Evolutionary conservation across 2,888 invertebrate species (phyloP).

Genomic region (Campopleginae sp.): DNA sequence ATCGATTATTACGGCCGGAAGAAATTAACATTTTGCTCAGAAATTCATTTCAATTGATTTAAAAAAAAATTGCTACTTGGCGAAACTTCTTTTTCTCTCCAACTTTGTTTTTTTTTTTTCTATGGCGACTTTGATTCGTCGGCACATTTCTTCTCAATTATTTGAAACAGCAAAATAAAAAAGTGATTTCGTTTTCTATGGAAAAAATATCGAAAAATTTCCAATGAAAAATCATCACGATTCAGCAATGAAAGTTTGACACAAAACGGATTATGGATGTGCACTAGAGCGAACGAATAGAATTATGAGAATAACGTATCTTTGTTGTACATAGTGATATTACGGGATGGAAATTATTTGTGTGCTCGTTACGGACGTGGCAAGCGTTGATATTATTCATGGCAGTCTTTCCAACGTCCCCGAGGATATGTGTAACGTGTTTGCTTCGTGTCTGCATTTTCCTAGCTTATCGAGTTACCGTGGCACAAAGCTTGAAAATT

Average conservation of each 20-base stretch:
- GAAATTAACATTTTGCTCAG: no score
- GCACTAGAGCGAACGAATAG: slow-evolving; percentile 37
- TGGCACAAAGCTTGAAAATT: background rate
- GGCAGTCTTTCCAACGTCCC: slow-evolving; percentile 25
- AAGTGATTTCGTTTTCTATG: background rate
- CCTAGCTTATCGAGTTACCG: slow-evolving; percentile 35
- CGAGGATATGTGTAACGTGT: slow-evolving; percentile 3
- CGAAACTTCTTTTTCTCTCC: no score
- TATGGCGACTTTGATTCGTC: no score
- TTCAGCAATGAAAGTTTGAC: slow-evolving; percentile 20
- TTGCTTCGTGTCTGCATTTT: slow-evolving; percentile 19
- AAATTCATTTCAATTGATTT: no score
- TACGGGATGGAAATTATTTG: slow-evolving; percentile 19
- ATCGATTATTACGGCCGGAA: no score
- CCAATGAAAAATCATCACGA: background rate
- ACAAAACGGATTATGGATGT: background rate
- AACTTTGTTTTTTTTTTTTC: no score
- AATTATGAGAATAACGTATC: slow-evolving; percentile 45
- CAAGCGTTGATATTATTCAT: slow-evolving; percentile 39
- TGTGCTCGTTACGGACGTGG: slow-evolving; percentile 18
- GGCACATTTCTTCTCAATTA: no score
- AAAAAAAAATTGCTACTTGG: no score
- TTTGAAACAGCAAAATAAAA: background rate
- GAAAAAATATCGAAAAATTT: background rate
- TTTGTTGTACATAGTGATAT: slow-evolving; percentile 9